phyloP scores from a whole-genome alignment of 2,797 vertebrate species.

The Rhodeus uyekii region DNA sequence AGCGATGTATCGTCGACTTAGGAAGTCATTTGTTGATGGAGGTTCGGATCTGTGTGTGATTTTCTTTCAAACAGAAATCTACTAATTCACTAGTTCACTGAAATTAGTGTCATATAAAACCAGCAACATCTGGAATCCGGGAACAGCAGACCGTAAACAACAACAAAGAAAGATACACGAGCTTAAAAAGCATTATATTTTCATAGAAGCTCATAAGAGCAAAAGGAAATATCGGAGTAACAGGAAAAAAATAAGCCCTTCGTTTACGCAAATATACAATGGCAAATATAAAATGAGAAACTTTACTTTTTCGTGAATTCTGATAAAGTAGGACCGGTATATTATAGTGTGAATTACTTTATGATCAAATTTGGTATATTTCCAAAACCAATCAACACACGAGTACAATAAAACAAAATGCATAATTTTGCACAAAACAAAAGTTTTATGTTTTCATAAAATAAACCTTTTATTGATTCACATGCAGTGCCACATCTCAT shows the following conservation, averaged over 20 bases:
- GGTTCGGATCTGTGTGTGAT: background rate
- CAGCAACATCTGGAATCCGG: background rate
- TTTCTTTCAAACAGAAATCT: background rate
- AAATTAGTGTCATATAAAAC: background rate
- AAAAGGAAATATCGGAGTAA: background rate
- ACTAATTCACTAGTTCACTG: background rate
- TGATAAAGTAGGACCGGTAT: no score
- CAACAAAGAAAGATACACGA: background rate
- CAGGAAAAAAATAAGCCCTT: background rate
- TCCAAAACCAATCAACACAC: background rate
- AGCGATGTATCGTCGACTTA: background rate
- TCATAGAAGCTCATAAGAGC: background rate
- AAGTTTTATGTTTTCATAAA: no score
- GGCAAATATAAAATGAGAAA: background rate
- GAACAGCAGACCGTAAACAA: background rate
- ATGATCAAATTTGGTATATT: background rate
- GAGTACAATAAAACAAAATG: background rate
- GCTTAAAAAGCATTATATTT: conserved; percentile 6
- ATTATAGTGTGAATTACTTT: background rate
- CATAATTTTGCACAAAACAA: background rate
- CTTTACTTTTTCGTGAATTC: background rate
- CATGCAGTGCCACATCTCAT: background rate
- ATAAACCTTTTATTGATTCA: conserved; percentile 1
- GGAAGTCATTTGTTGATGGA: background rate
- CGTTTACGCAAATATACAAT: background rate